Evolutionary conservation across 2,797 vertebrate genomes (phyloP), one percentile per base, ranked within the genome.

Genomic region (Chanos chanos): DNA sequence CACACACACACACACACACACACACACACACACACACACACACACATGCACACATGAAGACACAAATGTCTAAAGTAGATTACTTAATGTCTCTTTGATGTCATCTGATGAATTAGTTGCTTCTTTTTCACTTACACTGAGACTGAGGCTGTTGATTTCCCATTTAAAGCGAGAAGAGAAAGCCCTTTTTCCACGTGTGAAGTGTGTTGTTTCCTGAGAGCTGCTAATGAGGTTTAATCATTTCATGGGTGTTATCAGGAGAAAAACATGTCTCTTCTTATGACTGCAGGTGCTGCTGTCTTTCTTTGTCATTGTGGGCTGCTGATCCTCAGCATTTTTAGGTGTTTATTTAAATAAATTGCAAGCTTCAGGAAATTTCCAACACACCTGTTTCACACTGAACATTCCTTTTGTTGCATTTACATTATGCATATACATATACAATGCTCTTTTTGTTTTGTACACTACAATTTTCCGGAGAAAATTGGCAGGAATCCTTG

Each of bases 211-310:
- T 76, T 79, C 77, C 73, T 54, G 71, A 80, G 72, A 80, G 73
- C 77, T 79, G 65, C 72, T 84, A 84, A 83, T 85, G 70, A 83
- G 70, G 15, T 58, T 71, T 85, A 81, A 83, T 84, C 75, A 59
- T 30, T 69, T 83, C 74, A 79, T 76, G 48, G 53, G 67, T 71
- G 70, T 69, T 53, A 61, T 73, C 63, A 22, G 54, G 57, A 71
- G 51, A 15, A 73, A 73, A 67, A 36, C 8, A 16, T 8, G 9
- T 52, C 55, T 70, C 43, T 9, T 53, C 7, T 8, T 15, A 27
- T 16, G 19, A 9, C 43, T 47, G 10, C 25, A 45, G 18, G 31
- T 61, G 43, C 53, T 30, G 37, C 8, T 25, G 12, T 43, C 22
- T 45, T 19, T 19, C 13, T 34, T 12, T 34, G 30, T 41, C 15